phyloP scores from a whole-genome alignment of 64 coral and sea anemone genomes.

The Montipora cactus region DNA sequence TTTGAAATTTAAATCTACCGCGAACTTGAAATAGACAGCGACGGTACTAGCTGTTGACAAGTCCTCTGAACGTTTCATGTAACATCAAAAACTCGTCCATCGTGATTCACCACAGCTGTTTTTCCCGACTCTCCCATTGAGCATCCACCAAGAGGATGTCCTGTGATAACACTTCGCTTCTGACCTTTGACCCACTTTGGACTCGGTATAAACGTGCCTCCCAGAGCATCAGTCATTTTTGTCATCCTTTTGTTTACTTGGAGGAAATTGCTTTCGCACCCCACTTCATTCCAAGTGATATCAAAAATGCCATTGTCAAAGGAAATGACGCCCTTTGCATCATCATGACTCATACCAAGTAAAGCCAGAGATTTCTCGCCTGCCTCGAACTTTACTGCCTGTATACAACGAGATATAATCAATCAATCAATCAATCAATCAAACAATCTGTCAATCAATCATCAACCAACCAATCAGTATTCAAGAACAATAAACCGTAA shows the following conservation, averaged over 20 bases:
- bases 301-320: slow-evolving; percentile 37
- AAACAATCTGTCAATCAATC: not conserved
- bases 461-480: too few relatives aligned
- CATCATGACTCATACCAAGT: slow-evolving; percentile 64
- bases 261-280: slow-evolving; percentile 35
- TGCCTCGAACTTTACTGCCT: slow-evolving; percentile 17
- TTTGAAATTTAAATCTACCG: too few relatives aligned
- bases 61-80: not conserved
- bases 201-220: slow-evolving; percentile 42
- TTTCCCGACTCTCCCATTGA: slow-evolving; percentile 49
- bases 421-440: too few relatives aligned
- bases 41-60: too few relatives aligned
- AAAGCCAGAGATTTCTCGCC: slow-evolving; percentile 46
- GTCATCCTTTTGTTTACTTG: slow-evolving; percentile 25
- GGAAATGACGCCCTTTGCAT: slow-evolving; percentile 23
- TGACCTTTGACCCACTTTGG: slow-evolving; percentile 23
- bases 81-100: slow-evolving; percentile 64
- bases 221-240: slow-evolving; percentile 11
- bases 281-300: slow-evolving; percentile 43
- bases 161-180: slow-evolving; percentile 15
- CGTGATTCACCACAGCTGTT: slow-evolving; percentile 57
- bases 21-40: too few relatives aligned
- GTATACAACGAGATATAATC: not conserved
- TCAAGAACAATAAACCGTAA: too few relatives aligned
- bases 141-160: slow-evolving; percentile 59